Evolutionary conservation across 2,888 invertebrate species (phyloP).

Genomic region (Allacma fusca): DNA sequence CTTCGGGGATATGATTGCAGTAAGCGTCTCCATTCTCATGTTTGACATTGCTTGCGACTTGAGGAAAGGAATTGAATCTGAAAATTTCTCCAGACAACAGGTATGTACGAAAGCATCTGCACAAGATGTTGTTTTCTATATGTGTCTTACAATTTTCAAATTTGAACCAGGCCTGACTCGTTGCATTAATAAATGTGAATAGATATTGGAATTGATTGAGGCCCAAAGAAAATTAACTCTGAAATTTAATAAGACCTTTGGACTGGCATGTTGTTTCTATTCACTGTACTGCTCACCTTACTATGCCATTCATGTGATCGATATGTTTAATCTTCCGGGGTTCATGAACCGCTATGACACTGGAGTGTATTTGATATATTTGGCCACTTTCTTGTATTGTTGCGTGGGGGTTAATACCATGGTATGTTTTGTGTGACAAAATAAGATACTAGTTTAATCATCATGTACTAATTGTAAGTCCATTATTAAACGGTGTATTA

Average conservation of each 20-base stretch:
- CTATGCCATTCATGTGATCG: conserved; percentile 18
- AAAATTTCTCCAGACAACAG: neutral
- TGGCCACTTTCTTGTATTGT: neutral
- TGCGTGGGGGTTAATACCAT: conserved; percentile 6
- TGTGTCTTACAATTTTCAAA: too few species aligned
- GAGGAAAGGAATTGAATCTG: neutral
- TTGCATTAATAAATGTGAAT: neutral
- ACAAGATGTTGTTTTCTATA: too few species aligned
- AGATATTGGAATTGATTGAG: conserved; percentile 20
- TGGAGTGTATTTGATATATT: neutral
- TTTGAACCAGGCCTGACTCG: too few species aligned
- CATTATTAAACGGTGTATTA: neutral
- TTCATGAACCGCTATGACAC: conserved; percentile 33
- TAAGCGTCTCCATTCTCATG: neutral
- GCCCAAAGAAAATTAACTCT: conserved; percentile 1
- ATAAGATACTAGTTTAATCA: too few species aligned
- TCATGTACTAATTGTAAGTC: too few species aligned
- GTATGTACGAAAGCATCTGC: too few species aligned
- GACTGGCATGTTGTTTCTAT: conserved; percentile 12
- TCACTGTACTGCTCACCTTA: conserved; percentile 29
- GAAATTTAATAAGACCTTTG: conserved; percentile 25
- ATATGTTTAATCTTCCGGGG: conserved; percentile 30
- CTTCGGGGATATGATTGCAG: neutral
- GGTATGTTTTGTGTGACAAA: neutral
- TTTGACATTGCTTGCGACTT: neutral